phyloP scores from a whole-genome alignment of 2,113 vertebrate genomes.

The Clarias gariepinus region DNA sequence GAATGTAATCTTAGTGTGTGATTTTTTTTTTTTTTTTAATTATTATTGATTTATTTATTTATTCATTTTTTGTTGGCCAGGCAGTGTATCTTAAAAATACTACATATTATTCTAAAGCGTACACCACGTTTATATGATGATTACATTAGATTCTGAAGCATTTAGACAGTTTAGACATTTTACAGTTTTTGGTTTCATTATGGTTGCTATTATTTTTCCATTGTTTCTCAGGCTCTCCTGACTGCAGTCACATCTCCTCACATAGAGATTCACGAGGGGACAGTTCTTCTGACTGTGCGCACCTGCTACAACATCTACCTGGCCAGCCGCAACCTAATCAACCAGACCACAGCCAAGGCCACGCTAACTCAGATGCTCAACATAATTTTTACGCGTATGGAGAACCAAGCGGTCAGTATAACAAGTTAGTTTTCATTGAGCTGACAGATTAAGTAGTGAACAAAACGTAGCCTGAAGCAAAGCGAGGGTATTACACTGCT shows the following conservation, averaged over 20 bases:
- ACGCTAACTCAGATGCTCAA: constrained; percentile 98
- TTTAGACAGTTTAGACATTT: too few species aligned
- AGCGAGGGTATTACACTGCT: not conserved
- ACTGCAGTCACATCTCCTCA: constrained; percentile 93
- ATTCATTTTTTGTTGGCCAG: too few species aligned
- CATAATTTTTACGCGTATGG: constrained; percentile 97
- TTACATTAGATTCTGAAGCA: not conserved
- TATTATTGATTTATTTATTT: too few species aligned
- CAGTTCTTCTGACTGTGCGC: constrained; percentile 91
- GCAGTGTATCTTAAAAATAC: not conserved
- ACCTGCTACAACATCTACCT: constrained; percentile 99
- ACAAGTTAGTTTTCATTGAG: not conserved
- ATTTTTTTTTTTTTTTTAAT: too few species aligned
- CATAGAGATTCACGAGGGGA: constrained; percentile 97
- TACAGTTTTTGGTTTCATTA: not conserved
- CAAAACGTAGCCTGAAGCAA: not conserved
- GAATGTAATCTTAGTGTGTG: too few species aligned
- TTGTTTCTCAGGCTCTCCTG: constrained; percentile 82
- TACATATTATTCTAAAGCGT: not conserved
- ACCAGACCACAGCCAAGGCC: constrained; percentile 98
- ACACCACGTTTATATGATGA: not conserved
- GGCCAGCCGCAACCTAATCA: constrained; percentile 98
- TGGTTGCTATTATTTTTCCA: not conserved
- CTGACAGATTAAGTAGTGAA: not conserved
- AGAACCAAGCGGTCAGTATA: constrained; percentile 89